Evolutionary conservation across 2,113 vertebrate genomes (phyloP).

Genomic region (Salvator merianae): DNA sequence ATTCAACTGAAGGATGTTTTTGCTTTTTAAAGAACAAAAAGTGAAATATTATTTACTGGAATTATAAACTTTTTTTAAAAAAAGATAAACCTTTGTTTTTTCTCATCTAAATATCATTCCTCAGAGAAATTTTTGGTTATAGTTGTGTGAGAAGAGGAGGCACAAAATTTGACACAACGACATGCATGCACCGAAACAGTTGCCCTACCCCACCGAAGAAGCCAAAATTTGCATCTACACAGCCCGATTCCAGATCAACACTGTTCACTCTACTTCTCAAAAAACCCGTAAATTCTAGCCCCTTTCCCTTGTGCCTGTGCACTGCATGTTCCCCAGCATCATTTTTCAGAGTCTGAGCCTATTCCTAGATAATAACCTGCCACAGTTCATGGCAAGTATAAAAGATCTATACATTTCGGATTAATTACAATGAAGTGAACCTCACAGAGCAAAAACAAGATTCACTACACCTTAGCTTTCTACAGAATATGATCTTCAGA

Average conservation of each 20-base stretch:
- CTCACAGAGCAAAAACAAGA: not conserved
- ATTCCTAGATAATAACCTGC: not conserved
- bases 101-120: no score
- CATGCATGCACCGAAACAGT: no score
- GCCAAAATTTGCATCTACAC: not conserved
- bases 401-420: not conserved
- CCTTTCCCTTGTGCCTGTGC: not conserved
- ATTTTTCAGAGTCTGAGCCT: not conserved
- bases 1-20: no score
- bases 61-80: no score
- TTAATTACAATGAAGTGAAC: not conserved
- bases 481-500: not conserved
- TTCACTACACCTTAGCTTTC: not conserved
- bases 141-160: no score
- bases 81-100: no score
- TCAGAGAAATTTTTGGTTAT: no score
- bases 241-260: not conserved
- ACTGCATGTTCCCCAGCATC: not conserved
- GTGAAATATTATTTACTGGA: no score
- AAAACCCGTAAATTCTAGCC: no score
- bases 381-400: not conserved
- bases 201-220: no score
- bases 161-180: no score
- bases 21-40: no score
- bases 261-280: not conserved